Conservation (phyloP, 2,113 vertebrate species). For the Rhizomys pruinosus region DNA sequence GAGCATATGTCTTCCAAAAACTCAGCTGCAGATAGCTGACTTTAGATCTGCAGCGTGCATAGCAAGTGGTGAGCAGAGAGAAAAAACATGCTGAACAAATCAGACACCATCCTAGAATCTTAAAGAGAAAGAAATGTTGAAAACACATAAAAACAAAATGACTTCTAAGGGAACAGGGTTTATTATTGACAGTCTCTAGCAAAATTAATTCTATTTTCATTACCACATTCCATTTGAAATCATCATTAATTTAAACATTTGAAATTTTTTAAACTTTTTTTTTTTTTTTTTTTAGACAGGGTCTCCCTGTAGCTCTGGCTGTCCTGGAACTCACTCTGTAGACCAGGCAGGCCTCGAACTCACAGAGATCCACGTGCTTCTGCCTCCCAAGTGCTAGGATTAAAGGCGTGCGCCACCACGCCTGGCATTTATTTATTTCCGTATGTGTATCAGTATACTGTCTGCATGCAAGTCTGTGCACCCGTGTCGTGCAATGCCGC, state of each 20-base stretch:
- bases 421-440: too few species aligned
- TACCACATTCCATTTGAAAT: background rate
- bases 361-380: too few species aligned
- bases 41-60: constrained; percentile 90
- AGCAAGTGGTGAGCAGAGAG: constrained; percentile 88
- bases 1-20: constrained; percentile 90
- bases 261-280: too few species aligned
- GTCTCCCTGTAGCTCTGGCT: too few species aligned
- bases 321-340: too few species aligned
- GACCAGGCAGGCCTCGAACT: too few species aligned
- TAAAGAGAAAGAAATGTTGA: constrained; percentile 70
- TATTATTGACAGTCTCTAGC: background rate
- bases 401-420: too few species aligned
- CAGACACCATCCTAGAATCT: constrained; percentile 93
- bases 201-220: background rate
- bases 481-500: too few species aligned
- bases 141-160: background rate
- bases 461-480: too few species aligned
- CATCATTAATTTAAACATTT: background rate
- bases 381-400: too few species aligned
- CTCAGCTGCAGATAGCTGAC: constrained; percentile 92
- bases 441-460: too few species aligned
- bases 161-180: background rate
- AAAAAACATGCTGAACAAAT: constrained; percentile 87
- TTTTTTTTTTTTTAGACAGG: too few species aligned